Evolutionary conservation across 2,797 vertebrate genomes (phyloP).

Genomic region (Cirrhinus molitorella): DNA sequence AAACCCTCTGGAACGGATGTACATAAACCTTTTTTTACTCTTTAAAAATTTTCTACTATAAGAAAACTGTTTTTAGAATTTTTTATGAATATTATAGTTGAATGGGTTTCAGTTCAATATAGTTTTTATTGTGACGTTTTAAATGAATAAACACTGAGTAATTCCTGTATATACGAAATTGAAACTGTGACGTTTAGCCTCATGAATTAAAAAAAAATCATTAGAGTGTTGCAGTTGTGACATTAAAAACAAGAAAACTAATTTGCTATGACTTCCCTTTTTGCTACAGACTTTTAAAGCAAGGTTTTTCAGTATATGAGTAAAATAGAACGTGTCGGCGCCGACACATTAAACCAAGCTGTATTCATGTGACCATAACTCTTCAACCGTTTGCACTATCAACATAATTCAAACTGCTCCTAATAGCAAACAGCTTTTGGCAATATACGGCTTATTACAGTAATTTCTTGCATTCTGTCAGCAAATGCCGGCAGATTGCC

Average conservation of each 20-base stretch:
- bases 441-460: no score
- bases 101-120: background rate
- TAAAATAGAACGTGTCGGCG: no score
- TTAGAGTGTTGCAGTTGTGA: background rate
- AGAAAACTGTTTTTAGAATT: background rate
- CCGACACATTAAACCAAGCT: no score
- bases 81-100: background rate
- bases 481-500: no score
- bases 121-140: background rate
- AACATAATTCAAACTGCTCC: no score
- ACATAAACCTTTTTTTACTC: constrained; percentile 28
- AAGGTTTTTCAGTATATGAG: background rate
- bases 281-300: background rate
- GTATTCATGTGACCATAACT: no score
- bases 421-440: no score
- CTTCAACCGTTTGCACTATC: no score
- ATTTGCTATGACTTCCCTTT: background rate
- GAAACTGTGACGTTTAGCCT: background rate
- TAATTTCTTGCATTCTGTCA: no score
- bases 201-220: background rate
- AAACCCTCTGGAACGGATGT: background rate
- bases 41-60: background rate
- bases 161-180: background rate
- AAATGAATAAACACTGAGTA: background rate
- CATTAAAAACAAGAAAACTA: background rate